A percentile compares a stretch with the other conserved stretches of the same genome.
phyloP scores from a whole-genome alignment of 2,797 vertebrate species.

The Paguma larvata region DNA sequence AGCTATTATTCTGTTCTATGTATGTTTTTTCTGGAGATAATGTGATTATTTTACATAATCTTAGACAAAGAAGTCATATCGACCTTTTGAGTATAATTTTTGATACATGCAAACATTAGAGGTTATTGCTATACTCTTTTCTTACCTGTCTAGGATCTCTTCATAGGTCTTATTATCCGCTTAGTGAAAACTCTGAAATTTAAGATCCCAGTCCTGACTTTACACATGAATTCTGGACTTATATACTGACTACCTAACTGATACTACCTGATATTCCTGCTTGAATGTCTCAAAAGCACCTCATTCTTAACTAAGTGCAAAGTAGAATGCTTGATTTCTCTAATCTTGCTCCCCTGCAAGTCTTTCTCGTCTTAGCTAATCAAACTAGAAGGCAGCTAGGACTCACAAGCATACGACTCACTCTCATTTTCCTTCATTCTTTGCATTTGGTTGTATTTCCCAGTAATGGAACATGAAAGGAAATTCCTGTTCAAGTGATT shows the following conservation, averaged over 20 bases:
- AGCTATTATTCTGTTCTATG: background rate
- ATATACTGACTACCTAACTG: background rate
- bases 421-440: background rate
- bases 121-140: background rate
- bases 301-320: background rate
- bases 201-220: background rate
- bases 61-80: background rate
- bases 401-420: background rate
- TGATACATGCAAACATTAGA: background rate
- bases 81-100: background rate
- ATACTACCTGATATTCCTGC: background rate
- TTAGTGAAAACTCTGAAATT: background rate
- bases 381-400: background rate
- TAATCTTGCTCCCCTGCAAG: background rate
- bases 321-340: background rate
- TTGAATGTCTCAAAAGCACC: background rate
- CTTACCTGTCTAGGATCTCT: background rate
- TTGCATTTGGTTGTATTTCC: background rate
- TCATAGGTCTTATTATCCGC: background rate
- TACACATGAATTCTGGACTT: background rate
- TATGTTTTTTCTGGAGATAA: background rate
- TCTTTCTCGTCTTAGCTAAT: background rate
- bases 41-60: background rate
- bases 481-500: background rate
- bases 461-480: background rate